A percentile compares a stretch with the other conserved stretches of the same genome.
These are phyloP conservation scores for Anguilla rostrata DNA, from an alignment of 2,113 vertebrate species.

Conservation along the genomic window DNA sequence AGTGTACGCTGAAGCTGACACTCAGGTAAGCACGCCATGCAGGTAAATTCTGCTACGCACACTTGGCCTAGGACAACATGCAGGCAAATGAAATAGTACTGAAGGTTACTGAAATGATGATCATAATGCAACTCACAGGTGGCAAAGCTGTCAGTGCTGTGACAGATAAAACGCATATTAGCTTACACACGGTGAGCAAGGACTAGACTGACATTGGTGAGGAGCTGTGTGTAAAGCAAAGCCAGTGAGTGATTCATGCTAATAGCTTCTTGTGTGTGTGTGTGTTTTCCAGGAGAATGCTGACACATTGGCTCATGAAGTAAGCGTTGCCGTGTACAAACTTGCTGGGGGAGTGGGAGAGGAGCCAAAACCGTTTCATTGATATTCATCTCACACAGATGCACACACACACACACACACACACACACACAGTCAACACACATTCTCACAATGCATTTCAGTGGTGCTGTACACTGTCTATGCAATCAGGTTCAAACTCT, in stretches of 20 bases:
- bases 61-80: background rate
- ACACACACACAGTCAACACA: background rate
- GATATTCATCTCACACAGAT: constrained; percentile 11
- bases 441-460: background rate
- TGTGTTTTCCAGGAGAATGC: constrained; percentile 77
- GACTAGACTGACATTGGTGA: background rate
- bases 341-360: constrained; percentile 85
- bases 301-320: constrained; percentile 83
- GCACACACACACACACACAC: too few species aligned
- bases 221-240: too few species aligned
- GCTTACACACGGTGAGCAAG: background rate
- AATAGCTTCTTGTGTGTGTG: background rate
- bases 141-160: too few species aligned
- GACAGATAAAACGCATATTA: background rate
- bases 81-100: background rate
- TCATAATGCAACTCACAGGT: too few species aligned
- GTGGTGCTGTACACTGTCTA: background rate
- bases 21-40: constrained; percentile 75
- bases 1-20: constrained; percentile 89
- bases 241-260: too few species aligned
- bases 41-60: background rate
- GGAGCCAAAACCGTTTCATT: constrained; percentile 70
- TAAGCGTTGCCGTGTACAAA: constrained; percentile 83
- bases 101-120: background rate
- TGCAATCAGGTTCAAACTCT: background rate